These are phyloP conservation scores for Bos taurus DNA, from an alignment of 2,113 vertebrate genomes.

Conservation along the genomic window ARS-UCD2.0 NC_037356.1:15810501-15811000, in stretches of 20 bases:
- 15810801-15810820: conserved; percentile 34
- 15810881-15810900: neutral
- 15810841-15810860: neutral
- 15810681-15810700: conserved; percentile 15
- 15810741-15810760: neutral
- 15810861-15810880: neutral
- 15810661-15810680: neutral
- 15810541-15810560: neutral
- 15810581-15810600: neutral
- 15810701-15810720: neutral
- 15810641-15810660: neutral
- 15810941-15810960: conserved; percentile 36
- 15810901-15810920: neutral
- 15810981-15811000: conserved; percentile 13
- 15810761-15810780: neutral
- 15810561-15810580: neutral
- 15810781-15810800: neutral
- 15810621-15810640: conserved; percentile 29
- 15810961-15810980: conserved; percentile 34
- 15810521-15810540: conserved; percentile 2
- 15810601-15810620: neutral
- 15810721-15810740: neutral
- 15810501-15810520: neutral
- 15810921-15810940: conserved; percentile 25
- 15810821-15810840: conserved; percentile 13